Percentiles rank a stretch among this genome's conserved stretches.
These are phyloP conservation scores for Glaucomys volans DNA, from an alignment of 2,113 vertebrate species.

Conservation along the genomic window DNA sequence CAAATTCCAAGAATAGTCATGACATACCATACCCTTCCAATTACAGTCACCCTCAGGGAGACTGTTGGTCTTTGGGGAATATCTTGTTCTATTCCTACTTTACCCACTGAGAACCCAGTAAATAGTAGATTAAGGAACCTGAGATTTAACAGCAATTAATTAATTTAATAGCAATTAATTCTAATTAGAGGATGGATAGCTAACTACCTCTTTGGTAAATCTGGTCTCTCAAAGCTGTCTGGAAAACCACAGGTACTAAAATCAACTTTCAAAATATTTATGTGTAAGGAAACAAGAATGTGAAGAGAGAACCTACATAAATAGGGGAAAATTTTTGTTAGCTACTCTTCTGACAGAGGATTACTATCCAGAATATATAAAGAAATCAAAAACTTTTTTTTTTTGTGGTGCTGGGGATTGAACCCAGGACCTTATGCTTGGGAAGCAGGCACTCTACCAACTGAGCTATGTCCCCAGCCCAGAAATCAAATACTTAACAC, in stretches of 20 bases:
- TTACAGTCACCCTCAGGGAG: background rate
- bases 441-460: no score
- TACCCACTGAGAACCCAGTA: background rate
- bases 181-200: background rate
- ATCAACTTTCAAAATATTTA: conserved; percentile 43
- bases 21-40: conserved; percentile 3
- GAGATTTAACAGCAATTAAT: conserved; percentile 9
- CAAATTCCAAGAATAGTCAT: conserved; percentile 72
- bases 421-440: no score
- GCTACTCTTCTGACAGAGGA: no score
- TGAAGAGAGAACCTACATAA: no score
- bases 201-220: conserved; percentile 24
- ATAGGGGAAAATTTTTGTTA: no score
- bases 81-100: background rate
- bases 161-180: conserved; percentile 5
- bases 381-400: no score
- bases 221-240: background rate
- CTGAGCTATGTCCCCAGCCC: no score
- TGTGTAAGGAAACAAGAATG: background rate
- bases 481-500: no score
- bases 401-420: no score
- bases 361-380: no score
- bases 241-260: background rate
- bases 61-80: background rate
- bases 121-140: background rate